These are phyloP conservation scores for Syngnathus scovelli DNA, from an alignment of 2,113 vertebrate genomes.

Conservation along the genomic window DNA sequence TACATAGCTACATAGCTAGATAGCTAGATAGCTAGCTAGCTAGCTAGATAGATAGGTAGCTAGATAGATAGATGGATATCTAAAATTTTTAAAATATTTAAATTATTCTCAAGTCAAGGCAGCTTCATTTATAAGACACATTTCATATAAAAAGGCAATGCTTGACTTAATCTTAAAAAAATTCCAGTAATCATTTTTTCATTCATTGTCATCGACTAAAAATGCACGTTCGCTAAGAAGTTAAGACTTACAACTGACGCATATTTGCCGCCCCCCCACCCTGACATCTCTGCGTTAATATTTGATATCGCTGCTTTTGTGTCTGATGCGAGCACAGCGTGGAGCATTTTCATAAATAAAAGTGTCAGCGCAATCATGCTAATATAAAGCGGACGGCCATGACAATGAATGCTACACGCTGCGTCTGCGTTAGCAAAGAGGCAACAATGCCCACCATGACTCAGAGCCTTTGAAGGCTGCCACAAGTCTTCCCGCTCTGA, in stretches of 20 bases:
- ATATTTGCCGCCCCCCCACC: neutral
- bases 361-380: constrained; percentile 38
- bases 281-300: neutral
- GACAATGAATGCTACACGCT: constrained; percentile 28
- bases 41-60: no score
- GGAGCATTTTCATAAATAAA: constrained; percentile 30
- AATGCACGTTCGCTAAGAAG: neutral
- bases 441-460: constrained; percentile 47
- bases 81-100: no score
- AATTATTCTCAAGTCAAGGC: no score
- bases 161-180: neutral
- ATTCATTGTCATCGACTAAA: neutral
- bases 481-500: constrained; percentile 42
- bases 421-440: constrained; percentile 37
- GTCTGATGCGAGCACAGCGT: neutral
- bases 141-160: neutral
- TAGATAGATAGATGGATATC: no score
- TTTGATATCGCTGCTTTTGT: neutral
- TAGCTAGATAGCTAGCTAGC: no score
- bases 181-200: neutral
- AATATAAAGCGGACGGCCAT: constrained; percentile 41
- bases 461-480: constrained; percentile 42
- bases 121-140: neutral
- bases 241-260: neutral
- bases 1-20: no score